Conservation (phyloP, 2,797 vertebrate species). For the Rhabdomys pumilio region DNA sequence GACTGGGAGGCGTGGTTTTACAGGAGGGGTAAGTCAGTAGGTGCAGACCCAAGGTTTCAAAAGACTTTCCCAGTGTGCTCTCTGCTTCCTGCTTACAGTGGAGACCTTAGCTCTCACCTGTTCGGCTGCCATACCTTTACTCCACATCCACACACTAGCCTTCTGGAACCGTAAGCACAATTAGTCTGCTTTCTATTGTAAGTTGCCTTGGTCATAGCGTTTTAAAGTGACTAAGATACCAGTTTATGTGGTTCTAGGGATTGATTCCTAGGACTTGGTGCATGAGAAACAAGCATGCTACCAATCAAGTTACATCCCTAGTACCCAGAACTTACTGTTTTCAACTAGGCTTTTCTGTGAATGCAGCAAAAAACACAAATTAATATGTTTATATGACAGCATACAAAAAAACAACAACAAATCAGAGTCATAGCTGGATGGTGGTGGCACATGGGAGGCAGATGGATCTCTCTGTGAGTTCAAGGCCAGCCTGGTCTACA, state of each 20-base stretch:
- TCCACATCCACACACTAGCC: neutral
- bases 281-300: neutral
- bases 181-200: neutral
- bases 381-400: neutral
- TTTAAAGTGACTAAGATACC: neutral
- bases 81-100: neutral
- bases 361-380: neutral
- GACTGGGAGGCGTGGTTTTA: neutral
- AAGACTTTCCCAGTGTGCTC: neutral
- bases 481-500: neutral
- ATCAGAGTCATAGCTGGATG: neutral
- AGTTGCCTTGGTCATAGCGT: neutral
- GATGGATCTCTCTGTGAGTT: neutral
- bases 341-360: slow-evolving; percentile 15
- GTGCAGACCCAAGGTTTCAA: neutral
- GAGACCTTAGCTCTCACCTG: neutral
- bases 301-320: neutral
- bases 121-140: neutral
- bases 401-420: neutral
- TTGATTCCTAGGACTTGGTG: neutral
- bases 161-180: neutral
- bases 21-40: neutral
- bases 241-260: neutral
- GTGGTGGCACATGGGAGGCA: neutral
- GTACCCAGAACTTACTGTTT: neutral